These are phyloP conservation scores for Hemichromis elongatus DNA, from an alignment of 2,113 vertebrate species.

Conservation along the genomic window DNA sequence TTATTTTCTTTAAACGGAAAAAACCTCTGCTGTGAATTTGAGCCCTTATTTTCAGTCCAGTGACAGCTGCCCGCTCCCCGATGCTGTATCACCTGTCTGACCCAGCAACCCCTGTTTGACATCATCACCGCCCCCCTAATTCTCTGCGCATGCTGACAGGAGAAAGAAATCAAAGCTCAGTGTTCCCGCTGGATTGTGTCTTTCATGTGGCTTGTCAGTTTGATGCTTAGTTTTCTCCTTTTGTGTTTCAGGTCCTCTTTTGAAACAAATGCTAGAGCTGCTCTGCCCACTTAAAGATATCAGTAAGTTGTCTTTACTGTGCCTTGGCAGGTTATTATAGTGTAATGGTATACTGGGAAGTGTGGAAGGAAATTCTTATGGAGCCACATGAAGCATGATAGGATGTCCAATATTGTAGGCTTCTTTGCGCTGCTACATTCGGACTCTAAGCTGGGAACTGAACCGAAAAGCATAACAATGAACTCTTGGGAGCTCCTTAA, in stretches of 20 bases:
- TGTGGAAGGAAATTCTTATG: not conserved
- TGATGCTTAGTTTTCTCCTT: slow-evolving; percentile 27
- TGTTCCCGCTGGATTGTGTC: not conserved
- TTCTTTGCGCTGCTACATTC: not conserved
- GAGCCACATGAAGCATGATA: not conserved
- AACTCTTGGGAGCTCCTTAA: not conserved
- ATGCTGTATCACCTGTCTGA: not conserved
- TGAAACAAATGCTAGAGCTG: slow-evolving; percentile 33
- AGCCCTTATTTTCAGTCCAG: not conserved
- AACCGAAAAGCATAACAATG: not conserved
- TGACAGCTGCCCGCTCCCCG: not conserved
- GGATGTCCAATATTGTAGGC: not conserved
- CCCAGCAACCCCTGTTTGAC: not conserved
- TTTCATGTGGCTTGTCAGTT: slow-evolving; percentile 10
- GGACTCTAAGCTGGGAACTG: not conserved
- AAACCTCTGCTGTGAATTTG: not conserved
- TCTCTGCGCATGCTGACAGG: not conserved
- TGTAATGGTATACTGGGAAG: not conserved
- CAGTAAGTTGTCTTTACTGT: slow-evolving; percentile 23
- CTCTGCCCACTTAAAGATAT: slow-evolving; percentile 34
- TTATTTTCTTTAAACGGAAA: not conserved
- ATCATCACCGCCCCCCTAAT: not conserved
- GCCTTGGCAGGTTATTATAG: not conserved
- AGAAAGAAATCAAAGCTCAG: slow-evolving; percentile 1
- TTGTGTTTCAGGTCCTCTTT: slow-evolving; percentile 44